Evolutionary conservation across 2,797 vertebrate species (phyloP).

Genomic region (Macrochelys suwanniensis): DNA sequence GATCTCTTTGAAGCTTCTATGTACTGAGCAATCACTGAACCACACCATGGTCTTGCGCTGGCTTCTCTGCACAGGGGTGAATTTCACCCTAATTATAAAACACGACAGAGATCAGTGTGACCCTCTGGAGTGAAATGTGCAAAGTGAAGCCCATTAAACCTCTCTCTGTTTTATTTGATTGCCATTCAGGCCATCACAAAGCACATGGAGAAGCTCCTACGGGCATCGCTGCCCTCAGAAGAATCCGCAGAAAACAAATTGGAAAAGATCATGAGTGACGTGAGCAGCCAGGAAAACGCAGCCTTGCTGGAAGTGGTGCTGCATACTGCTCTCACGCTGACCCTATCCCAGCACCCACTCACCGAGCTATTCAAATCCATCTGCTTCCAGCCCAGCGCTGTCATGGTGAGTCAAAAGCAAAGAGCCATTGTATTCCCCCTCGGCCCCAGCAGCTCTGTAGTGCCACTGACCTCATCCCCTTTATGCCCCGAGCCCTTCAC

Average conservation of each 20-base stretch:
- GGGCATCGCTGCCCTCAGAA: fast-evolving
- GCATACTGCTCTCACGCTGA: background rate
- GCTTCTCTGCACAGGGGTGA: background rate
- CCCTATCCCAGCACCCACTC: background rate
- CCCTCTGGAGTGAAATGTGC: background rate
- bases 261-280: background rate
- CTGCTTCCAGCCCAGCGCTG: background rate
- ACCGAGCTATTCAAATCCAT: background rate
- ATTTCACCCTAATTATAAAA: background rate
- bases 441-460: background rate
- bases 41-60: background rate
- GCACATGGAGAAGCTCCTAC: background rate
- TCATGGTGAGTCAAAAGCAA: background rate
- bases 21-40: background rate
- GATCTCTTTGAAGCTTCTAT: background rate
- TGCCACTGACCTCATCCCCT: background rate
- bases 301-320: background rate
- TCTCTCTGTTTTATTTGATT: background rate
- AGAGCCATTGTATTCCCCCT: background rate
- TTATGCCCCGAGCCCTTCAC: background rate
- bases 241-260: background rate
- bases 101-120: background rate
- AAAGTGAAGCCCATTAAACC: background rate
- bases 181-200: background rate
- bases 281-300: background rate